Conservation (phyloP, 2,113 vertebrate genomes). For the Mastomys coucha region DNA sequence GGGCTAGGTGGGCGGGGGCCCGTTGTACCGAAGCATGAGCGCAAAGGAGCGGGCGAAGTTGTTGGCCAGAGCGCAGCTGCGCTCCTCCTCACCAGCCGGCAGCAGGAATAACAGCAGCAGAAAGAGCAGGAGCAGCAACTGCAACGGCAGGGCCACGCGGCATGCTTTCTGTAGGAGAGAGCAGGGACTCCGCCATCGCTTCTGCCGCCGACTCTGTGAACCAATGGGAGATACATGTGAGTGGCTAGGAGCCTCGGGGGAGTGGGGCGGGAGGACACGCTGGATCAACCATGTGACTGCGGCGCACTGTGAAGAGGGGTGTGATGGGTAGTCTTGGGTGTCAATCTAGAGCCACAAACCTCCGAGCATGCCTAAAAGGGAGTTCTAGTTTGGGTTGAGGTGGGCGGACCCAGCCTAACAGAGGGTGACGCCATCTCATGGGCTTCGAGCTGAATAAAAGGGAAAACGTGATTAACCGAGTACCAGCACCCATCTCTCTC, state of each 20-base stretch:
- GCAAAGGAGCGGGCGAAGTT: constrained; percentile 96
- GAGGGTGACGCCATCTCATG: not conserved
- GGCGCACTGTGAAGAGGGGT: not conserved
- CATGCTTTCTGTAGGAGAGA: constrained; percentile 89
- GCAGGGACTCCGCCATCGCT: constrained; percentile 69
- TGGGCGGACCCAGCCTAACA: too few species aligned
- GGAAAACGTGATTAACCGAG: not conserved
- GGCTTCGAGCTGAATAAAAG: too few species aligned
- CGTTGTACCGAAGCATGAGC: constrained; percentile 93
- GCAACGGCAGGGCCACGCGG: constrained; percentile 91
- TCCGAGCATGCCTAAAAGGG: not conserved
- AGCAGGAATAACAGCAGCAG: constrained; percentile 94
- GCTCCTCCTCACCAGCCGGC: constrained; percentile 88
- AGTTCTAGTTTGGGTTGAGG: not conserved
- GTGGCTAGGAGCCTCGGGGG: accelerated
- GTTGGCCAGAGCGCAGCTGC: constrained; percentile 93
- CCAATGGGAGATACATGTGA: not conserved
- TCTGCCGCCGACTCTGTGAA: constrained; percentile 81
- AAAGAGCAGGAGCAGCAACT: constrained; percentile 90
- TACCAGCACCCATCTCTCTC: not conserved
- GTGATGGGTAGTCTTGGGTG: not conserved
- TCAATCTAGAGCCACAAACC: not conserved
- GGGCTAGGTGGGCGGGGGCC: constrained; percentile 93
- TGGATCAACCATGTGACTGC: accelerated
- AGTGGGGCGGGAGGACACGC: accelerated